Base-by-base conservation (phyloP, 2,113 vertebrate species). In the Pyrgilauda ruficollis region DNA sequence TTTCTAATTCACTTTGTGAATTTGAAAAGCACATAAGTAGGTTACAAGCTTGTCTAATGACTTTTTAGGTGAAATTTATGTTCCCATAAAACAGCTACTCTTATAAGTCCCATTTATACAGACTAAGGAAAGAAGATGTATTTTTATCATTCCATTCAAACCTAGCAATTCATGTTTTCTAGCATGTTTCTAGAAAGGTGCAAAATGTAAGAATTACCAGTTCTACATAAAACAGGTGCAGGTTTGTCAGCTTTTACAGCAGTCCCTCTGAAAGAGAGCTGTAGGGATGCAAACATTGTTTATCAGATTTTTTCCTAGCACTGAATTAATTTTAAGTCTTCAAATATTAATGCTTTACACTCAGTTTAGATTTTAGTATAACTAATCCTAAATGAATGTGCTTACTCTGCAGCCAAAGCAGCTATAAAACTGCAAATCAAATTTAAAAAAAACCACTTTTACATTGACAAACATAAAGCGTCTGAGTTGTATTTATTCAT, bases 401-500 rank as follows among this genome's bases (percentile, higher is more conserved):
- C 24, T 59, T 89, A 53, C 64, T 94, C 13, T 14, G 7, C 43
- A 44, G 11, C 13, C 37, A 91, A 84, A 73, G 59, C 30, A 87
- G 14, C 50, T 44, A 39, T 87, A 84, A 91, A 91, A 46, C 18
- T 62, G 31, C 64, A 83, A 77, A 59, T 56, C 44, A 80, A 70
- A 30, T 76, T 31, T 0, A 30, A 26, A 13, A 10, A 8, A 28
- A 4, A 19, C 41, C 23, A 3, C 4, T 82, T 85, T 93, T 76
- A n/a, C 0, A 0, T 15, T 75, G 33, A 24, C 75, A 87, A 79
- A 15, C 6, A 4, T 30, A 15, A 67, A 64, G 23, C 0, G 0
- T 28, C 43, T 21, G 52, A 55, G 15, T 72, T 0, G 0, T 20
- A 61, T 63, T 27, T 73, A 27, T 85, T 88, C 0, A 30, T 72